Evolutionary conservation across 1,140 invertebrate genomes (phyloP).

Genomic region (Mycetomoellerius zeteki): DNA sequence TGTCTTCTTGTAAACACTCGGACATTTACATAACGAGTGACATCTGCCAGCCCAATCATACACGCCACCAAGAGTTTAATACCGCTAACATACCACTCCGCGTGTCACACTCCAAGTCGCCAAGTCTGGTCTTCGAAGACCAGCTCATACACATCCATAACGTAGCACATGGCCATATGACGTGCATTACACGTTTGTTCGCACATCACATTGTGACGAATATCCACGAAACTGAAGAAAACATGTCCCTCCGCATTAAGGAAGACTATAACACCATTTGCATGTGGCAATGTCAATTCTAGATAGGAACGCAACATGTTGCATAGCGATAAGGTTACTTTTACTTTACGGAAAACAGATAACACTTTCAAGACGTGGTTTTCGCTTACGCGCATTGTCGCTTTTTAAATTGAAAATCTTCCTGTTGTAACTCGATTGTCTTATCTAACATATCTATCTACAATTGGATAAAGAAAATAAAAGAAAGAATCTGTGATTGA

Average conservation of each 20-base stretch:
- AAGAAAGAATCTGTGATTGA: background rate
- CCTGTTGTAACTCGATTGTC: background rate
- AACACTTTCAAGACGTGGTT: background rate
- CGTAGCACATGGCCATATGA: background rate
- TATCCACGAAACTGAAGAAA: constrained; percentile 45
- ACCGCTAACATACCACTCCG: constrained; percentile 66
- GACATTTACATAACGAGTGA: constrained; percentile 86
- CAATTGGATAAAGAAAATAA: background rate
- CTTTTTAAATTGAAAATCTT: background rate
- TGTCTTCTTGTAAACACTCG: constrained; percentile 84
- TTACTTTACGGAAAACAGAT: background rate
- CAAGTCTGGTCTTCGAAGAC: constrained; percentile 30
- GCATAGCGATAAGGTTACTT: constrained; percentile 4
- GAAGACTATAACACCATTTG: constrained; percentile 11
- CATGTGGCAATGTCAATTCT: constrained; percentile 22
- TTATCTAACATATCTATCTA: background rate
- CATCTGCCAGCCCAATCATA: constrained; percentile 84
- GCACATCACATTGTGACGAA: constrained; percentile 34
- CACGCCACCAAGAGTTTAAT: constrained; percentile 75
- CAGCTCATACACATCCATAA: constrained; percentile 15
- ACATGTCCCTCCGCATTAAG: background rate
- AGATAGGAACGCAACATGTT: background rate
- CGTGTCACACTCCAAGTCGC: constrained; percentile 60
- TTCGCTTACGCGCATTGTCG: background rate
- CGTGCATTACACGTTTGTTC: background rate